Evolutionary conservation across 2,888 invertebrate species (phyloP), one percentile per base, ranked within the genome.

Genomic region (Pristionchus arcanus): DNA sequence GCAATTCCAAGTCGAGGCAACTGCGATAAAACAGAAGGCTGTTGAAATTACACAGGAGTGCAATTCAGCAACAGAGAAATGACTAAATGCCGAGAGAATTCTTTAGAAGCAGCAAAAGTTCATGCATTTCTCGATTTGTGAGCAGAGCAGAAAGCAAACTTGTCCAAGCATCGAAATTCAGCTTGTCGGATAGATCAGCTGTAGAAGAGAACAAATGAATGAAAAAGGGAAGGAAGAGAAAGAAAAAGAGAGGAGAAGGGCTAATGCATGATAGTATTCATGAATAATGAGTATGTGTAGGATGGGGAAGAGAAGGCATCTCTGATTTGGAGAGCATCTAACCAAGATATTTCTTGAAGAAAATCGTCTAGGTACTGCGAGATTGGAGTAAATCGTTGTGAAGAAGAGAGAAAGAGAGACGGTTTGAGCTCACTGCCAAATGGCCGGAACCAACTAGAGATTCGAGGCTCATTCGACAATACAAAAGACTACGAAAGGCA

Each of bases 251-350:
- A 84, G 77, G 77, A 34, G 84, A 83, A n/a, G 21, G 9, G 49
- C 77, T 77, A 77, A 77, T 77, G 77, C 77, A 77, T 77, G 77
- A 77, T 77, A 77, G 77, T 77, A 77, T 77, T n/a, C 77, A 77
- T 77, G 77, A 42, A 42, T 42, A 42, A 77, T 77, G 77, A 77
- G 77, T 42, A 42, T 42, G 77, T 34, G 77, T 21, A 42, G 37
- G 42, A 74, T 34, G 34, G 31, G 42, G 42, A 37, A 42, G 42
- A 37, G 34, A n/a, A 13, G 37, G 16, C 77, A n/a, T 77, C 31
- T 77, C 71, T n/a, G 28, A 66, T 66, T n/a, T 28, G 19, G 28
- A 66, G 28, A 71, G 59, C 59, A 71, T 34, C 7, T 28, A 15
- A 71, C 4, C 71, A 28, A 71, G 19, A 34, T 71, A 71, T 31